Evolutionary conservation across 2,113 vertebrate species (phyloP), one percentile per base, ranked within the genome.

Genomic region (Eretmochelys imbricata): DNA sequence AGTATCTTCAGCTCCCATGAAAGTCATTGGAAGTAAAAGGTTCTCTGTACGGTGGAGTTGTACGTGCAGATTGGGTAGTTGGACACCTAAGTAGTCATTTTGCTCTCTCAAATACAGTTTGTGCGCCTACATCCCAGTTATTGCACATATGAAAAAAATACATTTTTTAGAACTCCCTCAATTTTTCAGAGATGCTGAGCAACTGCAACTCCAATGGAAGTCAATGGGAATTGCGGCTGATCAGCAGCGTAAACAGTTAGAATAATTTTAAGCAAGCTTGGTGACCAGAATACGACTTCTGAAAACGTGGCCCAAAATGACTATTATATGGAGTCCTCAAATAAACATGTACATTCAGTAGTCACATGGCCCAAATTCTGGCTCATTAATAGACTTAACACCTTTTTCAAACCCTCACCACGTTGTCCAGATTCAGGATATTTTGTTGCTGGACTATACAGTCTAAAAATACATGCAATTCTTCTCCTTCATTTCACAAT

Each of bases 1-100:
- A 83, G 38, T 88, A 81, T 87, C 96, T 94, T 97, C 94, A 95
- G 59, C 83, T 91, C 0, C 29, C 79, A 59, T 93, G 89, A 46
- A 78, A 29, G 78, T 50, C 62, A 19, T 9, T 82, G 72, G 79
- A 80, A 42, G 6, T 5, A 48, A 42, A 88, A 88, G 53, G 65
- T 38, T 83, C 83, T 89, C 72, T 84, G 62, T 12, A 1, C 79
- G 1, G 22, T 25, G 72, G 16, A 35, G 22, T 84, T 93, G 78
- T 17, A 22, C 5, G 79, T 20, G 51, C 12, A 5, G 27, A 13
- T 80, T 6, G 12, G 82, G 85, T 62, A 59, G 38, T 0, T 17
- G 22, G 42, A 57, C 53, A 25, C 8, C 72, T 46, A 53, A 10
- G 22, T 27, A 42, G 57, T 35, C 13, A 0, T 87, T 86, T 6